A percentile compares a stretch with the other conserved stretches of the same genome.
Evolutionary conservation across 2,888 invertebrate species (phyloP).

Genomic region (Tyria jacobaeae): DNA sequence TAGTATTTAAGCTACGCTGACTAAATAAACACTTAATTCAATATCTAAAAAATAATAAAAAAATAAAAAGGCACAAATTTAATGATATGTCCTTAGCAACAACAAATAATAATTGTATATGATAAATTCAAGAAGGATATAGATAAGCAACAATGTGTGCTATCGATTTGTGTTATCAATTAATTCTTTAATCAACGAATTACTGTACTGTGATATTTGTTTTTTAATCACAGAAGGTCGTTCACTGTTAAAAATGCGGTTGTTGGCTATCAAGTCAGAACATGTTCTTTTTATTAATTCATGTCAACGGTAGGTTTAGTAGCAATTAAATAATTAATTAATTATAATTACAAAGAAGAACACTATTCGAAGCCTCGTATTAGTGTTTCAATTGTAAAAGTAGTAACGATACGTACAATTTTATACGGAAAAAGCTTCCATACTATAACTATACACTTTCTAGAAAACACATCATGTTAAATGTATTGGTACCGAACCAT

Average conservation of each 20-base stretch:
- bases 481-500: too few species aligned
- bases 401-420: too few species aligned
- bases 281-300: too few species aligned
- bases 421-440: too few species aligned
- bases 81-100: conserved; percentile 27
- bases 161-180: conserved; percentile 27
- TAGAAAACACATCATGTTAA: too few species aligned
- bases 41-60: background rate
- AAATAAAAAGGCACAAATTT: background rate
- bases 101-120: conserved; percentile 22
- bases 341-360: too few species aligned
- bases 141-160: conserved; percentile 18
- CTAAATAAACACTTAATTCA: background rate
- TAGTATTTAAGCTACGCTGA: background rate
- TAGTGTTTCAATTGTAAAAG: too few species aligned
- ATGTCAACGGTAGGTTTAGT: too few species aligned
- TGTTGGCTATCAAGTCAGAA: too few species aligned
- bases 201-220: background rate
- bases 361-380: too few species aligned
- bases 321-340: too few species aligned
- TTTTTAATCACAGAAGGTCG: background rate
- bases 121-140: conserved; percentile 30
- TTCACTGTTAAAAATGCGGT: background rate
- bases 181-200: background rate
- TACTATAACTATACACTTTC: too few species aligned